A percentile compares a stretch with the other conserved stretches of the same genome.
Conservation (phyloP, 2,113 vertebrate species). For the Microtus oregoni region DNA sequence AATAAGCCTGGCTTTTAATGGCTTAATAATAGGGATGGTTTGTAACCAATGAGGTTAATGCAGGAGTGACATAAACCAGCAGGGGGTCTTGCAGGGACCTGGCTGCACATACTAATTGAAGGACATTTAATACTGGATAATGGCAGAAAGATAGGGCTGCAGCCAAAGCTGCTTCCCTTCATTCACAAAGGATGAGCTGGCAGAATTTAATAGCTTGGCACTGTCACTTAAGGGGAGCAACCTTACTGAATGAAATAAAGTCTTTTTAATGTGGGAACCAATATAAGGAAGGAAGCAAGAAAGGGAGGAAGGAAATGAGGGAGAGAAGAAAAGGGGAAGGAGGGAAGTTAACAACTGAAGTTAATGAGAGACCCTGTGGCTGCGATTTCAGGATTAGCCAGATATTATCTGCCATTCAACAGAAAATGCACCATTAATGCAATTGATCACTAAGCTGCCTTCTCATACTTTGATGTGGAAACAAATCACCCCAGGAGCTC, state of each 20-base stretch:
- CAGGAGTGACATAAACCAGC: conserved; percentile 86
- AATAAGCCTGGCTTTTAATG: conserved; percentile 85
- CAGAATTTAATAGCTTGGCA: conserved; percentile 85
- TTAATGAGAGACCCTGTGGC: conserved; percentile 34
- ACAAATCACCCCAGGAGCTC: conserved; percentile 64
- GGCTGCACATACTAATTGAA: conserved; percentile 86
- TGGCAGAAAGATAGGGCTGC: conserved; percentile 83
- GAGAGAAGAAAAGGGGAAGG: not conserved
- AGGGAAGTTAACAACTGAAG: conserved; percentile 59
- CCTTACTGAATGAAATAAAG: conserved; percentile 81
- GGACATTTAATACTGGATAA: conserved; percentile 85
- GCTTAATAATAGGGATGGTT: conserved; percentile 88
- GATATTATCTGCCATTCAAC: conserved; percentile 69
- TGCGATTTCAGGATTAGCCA: conserved; percentile 63
- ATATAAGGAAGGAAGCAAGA: conserved; percentile 73
- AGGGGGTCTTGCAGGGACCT: conserved; percentile 83
- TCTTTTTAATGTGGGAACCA: conserved; percentile 70
- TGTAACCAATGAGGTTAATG: conserved; percentile 88
- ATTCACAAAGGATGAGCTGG: conserved; percentile 84
- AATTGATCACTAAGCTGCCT: conserved; percentile 31
- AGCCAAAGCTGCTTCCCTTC: conserved; percentile 83
- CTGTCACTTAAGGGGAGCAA: conserved; percentile 74
- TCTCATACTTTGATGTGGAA: conserved; percentile 73
- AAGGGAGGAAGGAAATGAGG: conserved; percentile 63
- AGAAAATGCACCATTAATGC: conserved; percentile 58